phyloP scores from a whole-genome alignment of 1,140 invertebrate species.

The Drosophila kepulauana region DNA sequence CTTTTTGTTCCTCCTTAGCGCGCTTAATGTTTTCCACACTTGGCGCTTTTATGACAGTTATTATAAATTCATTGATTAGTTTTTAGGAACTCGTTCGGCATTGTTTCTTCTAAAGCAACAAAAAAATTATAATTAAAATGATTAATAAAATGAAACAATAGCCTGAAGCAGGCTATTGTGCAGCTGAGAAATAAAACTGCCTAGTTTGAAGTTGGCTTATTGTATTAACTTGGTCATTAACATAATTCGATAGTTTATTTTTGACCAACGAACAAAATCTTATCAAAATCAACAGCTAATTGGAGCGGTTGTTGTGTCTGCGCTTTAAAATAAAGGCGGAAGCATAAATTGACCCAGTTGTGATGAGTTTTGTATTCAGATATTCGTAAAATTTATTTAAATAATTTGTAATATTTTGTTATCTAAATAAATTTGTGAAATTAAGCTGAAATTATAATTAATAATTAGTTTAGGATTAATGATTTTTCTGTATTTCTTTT shows the following conservation, averaged over 20 bases:
- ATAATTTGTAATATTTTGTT: neutral
- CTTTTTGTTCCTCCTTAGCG: constrained; percentile 39
- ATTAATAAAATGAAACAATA: constrained; percentile 43
- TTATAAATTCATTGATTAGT: constrained; percentile 78
- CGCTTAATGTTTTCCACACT: constrained; percentile 80
- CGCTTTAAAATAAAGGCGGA: constrained; percentile 9
- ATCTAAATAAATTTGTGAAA: neutral
- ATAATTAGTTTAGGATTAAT: too few species aligned
- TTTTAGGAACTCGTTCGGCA: constrained; percentile 56
- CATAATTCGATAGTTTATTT: constrained; percentile 29
- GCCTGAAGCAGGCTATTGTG: constrained; percentile 4
- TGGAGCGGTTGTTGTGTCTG: constrained; percentile 23
- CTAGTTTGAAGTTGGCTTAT: constrained; percentile 22
- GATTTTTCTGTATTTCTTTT: too few species aligned
- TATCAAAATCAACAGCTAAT: constrained; percentile 30
- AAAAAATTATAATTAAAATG: constrained; percentile 44
- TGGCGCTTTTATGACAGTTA: constrained; percentile 65
- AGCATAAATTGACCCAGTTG: constrained; percentile 14
- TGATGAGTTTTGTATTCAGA: neutral
- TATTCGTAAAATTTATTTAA: neutral
- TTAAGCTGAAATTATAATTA: too few species aligned
- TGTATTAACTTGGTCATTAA: constrained; percentile 30
- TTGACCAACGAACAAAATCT: neutral
- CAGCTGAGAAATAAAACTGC: constrained; percentile 29
- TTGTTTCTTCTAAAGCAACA: constrained; percentile 31